phyloP scores from a whole-genome alignment of 2,113 vertebrate species.

The Cryptotis parvus region DNA sequence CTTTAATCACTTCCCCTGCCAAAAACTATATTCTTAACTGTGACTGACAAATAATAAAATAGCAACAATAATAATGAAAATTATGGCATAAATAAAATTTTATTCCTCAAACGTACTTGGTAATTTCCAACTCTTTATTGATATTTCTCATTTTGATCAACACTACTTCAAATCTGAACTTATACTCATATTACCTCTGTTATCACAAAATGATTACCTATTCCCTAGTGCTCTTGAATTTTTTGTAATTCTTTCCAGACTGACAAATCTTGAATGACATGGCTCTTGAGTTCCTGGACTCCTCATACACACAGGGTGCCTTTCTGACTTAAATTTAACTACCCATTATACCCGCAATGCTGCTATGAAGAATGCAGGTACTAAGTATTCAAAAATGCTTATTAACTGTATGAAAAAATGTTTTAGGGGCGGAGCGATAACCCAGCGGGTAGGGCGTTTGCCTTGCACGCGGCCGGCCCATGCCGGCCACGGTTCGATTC shows the following conservation, averaged over 20 bases:
- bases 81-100: background rate
- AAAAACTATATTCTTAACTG: slow-evolving; percentile 50
- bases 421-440: too few species aligned
- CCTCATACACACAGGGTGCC: slow-evolving; percentile 1
- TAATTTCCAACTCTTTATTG: slow-evolving; percentile 4
- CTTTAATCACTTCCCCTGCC: slow-evolving; percentile 3
- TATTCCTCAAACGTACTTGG: background rate
- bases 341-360: background rate
- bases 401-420: background rate
- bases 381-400: slow-evolving; percentile 11
- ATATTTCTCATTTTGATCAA: background rate
- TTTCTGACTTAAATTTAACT: slow-evolving; percentile 23
- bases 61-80: background rate
- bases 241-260: background rate
- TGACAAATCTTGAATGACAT: background rate
- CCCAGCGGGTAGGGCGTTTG: too few species aligned
- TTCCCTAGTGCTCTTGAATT: background rate
- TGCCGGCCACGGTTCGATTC: too few species aligned
- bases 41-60: slow-evolving; percentile 6
- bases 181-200: background rate
- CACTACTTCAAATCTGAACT: background rate
- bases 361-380: background rate
- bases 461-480: too few species aligned
- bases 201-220: background rate
- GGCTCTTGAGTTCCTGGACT: background rate